Evolutionary conservation across 1,140 invertebrate species (phyloP).

Genomic region (Lepidurus couesii): DNA sequence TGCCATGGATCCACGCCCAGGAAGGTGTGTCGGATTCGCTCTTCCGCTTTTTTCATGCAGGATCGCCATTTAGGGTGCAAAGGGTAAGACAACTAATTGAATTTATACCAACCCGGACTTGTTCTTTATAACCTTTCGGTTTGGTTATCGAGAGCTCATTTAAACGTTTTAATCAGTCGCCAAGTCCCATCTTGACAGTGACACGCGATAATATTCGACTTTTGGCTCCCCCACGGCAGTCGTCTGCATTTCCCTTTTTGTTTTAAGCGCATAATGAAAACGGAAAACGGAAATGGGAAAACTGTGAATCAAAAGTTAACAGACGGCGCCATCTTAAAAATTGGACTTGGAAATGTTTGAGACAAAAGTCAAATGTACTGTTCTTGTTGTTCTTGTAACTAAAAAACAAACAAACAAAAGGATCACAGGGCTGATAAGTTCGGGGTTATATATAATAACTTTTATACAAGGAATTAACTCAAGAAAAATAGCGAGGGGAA

Average conservation of each 20-base stretch:
- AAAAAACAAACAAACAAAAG: not conserved
- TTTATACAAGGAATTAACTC: not conserved
- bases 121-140: not conserved
- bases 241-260: not conserved
- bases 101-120: not conserved
- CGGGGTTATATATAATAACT: not conserved
- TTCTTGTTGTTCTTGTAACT: constrained; percentile 12
- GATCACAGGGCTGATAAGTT: constrained; percentile 22
- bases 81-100: too few relatives aligned
- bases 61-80: too few relatives aligned
- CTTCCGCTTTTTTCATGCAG: not conserved
- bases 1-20: not conserved
- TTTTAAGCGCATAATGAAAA: not conserved
- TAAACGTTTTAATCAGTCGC: not conserved
- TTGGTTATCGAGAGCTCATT: not conserved
- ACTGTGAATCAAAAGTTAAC: not conserved
- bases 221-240: not conserved
- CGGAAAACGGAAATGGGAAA: not conserved
- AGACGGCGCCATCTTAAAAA: not conserved
- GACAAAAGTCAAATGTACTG: constrained; percentile 27
- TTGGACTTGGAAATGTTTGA: not conserved
- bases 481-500: not conserved
- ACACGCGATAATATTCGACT: constrained; percentile 4
- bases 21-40: not conserved
- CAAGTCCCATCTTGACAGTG: not conserved